A percentile compares a stretch with the other conserved stretches of the same genome.
These are phyloP conservation scores for Valencia hispanica DNA, from an alignment of 2,797 vertebrate species.

Conservation along the genomic window DNA sequence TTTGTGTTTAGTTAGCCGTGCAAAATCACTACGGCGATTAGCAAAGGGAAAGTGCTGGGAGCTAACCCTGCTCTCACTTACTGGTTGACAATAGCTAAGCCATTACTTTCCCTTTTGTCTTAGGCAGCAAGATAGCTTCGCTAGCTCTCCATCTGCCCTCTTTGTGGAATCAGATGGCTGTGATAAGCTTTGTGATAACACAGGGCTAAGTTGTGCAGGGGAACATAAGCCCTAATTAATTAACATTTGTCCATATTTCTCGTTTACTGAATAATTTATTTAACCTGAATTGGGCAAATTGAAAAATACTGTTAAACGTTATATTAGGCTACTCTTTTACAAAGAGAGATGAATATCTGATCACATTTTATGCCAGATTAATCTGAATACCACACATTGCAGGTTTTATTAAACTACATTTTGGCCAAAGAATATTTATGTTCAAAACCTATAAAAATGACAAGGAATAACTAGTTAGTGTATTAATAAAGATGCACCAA, in stretches of 20 bases:
- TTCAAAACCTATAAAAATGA: background rate
- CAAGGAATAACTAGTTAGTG: background rate
- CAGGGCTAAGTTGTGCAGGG: slow-evolving; percentile 39
- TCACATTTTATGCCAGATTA: background rate
- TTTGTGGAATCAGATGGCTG: slow-evolving; percentile 68
- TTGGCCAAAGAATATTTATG: background rate
- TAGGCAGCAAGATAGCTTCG: slow-evolving; percentile 68
- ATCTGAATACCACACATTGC: background rate
- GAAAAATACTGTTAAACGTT: slow-evolving; percentile 7
- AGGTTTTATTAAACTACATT: background rate
- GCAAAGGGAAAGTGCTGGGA: slow-evolving; percentile 34
- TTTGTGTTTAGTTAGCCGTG: background rate
- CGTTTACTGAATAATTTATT: slow-evolving; percentile 26
- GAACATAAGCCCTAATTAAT: slow-evolving; percentile 18
- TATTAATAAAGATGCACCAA: background rate
- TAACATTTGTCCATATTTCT: slow-evolving; percentile 12
- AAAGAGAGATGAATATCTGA: background rate
- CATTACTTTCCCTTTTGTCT: slow-evolving; percentile 83
- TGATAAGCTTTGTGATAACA: slow-evolving; percentile 51
- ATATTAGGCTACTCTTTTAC: background rate
- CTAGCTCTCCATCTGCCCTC: slow-evolving; percentile 72
- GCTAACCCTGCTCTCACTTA: slow-evolving; percentile 53
- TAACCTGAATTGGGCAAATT: slow-evolving; percentile 19
- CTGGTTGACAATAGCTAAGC: slow-evolving; percentile 75
- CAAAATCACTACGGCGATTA: slow-evolving; percentile 12